A percentile compares a stretch with the other conserved stretches of the same genome.
These are phyloP conservation scores for Pogoniulus pusillus DNA, from an alignment of 2,797 vertebrate species.

Conservation along the genomic window DNA sequence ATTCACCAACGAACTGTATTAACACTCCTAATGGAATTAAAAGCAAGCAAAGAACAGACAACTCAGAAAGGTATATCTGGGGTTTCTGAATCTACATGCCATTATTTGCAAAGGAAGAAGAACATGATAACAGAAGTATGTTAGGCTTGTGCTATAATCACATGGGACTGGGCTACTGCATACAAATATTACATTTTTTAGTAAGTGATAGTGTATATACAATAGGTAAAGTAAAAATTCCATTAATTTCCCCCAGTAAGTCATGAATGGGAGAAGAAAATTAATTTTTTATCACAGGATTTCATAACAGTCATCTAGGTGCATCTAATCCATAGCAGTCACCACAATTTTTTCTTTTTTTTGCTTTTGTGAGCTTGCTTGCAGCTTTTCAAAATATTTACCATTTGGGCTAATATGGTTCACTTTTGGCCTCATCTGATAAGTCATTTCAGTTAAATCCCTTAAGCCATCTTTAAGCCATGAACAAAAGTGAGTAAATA, in stretches of 20 bases:
- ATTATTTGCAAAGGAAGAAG: not conserved
- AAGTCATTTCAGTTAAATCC: conserved; percentile 6
- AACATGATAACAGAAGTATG: not conserved
- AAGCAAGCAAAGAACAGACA: not conserved
- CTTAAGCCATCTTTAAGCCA: conserved; percentile 17
- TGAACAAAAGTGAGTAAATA: not conserved
- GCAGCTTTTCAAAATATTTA: conserved; percentile 16
- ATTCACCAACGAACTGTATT: not conserved
- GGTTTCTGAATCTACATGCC: not conserved
- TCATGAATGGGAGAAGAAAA: not conserved
- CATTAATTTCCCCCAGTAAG: not conserved
- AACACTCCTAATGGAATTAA: not conserved
- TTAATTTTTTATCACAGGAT: not conserved
- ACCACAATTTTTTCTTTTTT: not conserved
- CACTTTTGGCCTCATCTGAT: not conserved
- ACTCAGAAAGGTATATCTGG: not conserved
- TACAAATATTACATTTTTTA: not conserved
- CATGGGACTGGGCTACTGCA: not conserved
- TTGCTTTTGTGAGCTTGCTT: not conserved
- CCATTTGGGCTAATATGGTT: not conserved
- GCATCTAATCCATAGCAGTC: not conserved
- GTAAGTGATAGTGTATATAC: not conserved
- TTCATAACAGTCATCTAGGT: not conserved
- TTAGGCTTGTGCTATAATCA: not conserved
- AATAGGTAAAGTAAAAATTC: not conserved